phyloP scores from a whole-genome alignment of 2,797 vertebrate genomes.

The Pseudochaenichthys georgianus region DNA sequence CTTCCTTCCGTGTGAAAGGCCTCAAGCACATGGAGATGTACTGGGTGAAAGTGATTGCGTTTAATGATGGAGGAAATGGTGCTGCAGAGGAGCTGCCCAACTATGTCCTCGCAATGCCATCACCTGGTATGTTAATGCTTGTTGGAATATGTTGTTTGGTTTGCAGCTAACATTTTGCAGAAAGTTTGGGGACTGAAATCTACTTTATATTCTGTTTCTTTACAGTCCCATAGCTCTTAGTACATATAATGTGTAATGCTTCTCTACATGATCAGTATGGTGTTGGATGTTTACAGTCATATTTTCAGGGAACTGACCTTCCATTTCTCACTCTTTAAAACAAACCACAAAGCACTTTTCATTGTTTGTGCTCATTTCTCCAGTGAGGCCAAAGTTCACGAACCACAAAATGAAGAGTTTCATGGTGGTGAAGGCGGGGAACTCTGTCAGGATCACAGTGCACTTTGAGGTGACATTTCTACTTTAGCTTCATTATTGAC shows the following conservation, averaged over 20 bases:
- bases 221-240: too few species aligned
- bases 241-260: neutral
- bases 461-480: slow-evolving; percentile 86
- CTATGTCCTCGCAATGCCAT: slow-evolving; percentile 73
- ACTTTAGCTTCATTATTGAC: neutral
- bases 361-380: slow-evolving; percentile 25
- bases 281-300: neutral
- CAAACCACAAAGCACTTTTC: neutral
- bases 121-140: slow-evolving; percentile 78
- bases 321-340: neutral
- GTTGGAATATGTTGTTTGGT: neutral
- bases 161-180: neutral
- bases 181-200: too few species aligned
- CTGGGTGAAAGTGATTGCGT: slow-evolving; percentile 85
- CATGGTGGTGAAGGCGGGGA: slow-evolving; percentile 85
- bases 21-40: slow-evolving; percentile 83
- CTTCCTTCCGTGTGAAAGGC: slow-evolving; percentile 84
- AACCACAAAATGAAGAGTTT: slow-evolving; percentile 83
- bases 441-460: slow-evolving; percentile 84
- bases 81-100: slow-evolving; percentile 77
- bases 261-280: neutral
- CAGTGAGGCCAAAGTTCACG: slow-evolving; percentile 88
- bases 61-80: slow-evolving; percentile 83
- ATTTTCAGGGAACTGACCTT: neutral
- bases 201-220: too few species aligned